phyloP scores from a whole-genome alignment of 2,797 vertebrate species.

The Sus cebifrons region DNA sequence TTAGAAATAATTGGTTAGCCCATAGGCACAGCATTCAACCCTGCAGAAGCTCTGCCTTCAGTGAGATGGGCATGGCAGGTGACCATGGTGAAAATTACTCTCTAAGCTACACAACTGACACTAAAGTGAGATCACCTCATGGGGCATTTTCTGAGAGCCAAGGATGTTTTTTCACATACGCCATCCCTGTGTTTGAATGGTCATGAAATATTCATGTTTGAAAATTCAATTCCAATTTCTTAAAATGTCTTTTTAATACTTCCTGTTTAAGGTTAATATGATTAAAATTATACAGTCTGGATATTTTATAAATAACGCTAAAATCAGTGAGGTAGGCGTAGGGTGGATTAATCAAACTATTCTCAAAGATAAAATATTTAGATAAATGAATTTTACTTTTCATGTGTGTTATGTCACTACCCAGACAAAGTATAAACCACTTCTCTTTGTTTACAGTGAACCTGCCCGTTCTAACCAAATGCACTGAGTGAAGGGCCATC shows the following conservation, averaged over 20 bases:
- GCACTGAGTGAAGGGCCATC: not conserved
- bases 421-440: not conserved
- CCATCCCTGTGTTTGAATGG: not conserved
- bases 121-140: not conserved
- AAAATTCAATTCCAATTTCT: constrained; percentile 57
- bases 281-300: constrained; percentile 30
- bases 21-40: not conserved
- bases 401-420: not conserved
- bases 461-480: not conserved
- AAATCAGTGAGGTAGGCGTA: not conserved
- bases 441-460: not conserved
- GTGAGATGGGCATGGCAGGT: not conserved
- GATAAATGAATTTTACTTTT: constrained; percentile 15
- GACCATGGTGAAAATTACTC: constrained; percentile 21
- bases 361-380: constrained; percentile 54
- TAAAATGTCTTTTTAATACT: constrained; percentile 44
- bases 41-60: constrained; percentile 21
- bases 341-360: not conserved
- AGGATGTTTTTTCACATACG: not conserved
- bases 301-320: constrained; percentile 59
- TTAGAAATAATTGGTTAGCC: constrained; percentile 64
- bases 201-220: not conserved
- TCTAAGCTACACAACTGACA: constrained; percentile 14
- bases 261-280: constrained; percentile 8
- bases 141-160: not conserved